A percentile compares a stretch with the other conserved stretches of the same genome.
These are phyloP conservation scores for Tangara arthus DNA, from an alignment of 2,797 vertebrate species.

Conservation along the genomic window DNA sequence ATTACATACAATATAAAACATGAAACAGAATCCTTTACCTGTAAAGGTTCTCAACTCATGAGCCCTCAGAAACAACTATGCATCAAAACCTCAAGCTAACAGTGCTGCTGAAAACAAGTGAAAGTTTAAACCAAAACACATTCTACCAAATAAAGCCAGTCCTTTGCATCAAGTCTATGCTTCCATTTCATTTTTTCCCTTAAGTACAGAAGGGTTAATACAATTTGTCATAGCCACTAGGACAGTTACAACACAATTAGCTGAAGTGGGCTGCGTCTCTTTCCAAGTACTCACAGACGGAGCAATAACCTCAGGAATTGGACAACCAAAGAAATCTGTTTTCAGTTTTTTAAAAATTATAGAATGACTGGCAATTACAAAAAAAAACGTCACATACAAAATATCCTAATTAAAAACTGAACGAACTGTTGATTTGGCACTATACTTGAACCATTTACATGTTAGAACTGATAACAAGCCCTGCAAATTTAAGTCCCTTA, in stretches of 20 bases:
- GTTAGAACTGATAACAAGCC: neutral
- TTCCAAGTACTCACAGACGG: neutral
- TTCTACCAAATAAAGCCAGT: neutral
- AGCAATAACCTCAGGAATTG: neutral
- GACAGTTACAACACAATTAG: neutral
- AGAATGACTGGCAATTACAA: neutral
- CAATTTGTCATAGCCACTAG: neutral
- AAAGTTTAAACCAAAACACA: neutral
- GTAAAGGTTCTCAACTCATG: neutral
- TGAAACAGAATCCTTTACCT: neutral
- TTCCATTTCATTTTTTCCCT: neutral
- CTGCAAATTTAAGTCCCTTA: neutral
- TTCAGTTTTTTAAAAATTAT: fast-evolving
- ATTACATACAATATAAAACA: neutral
- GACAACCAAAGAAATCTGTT: neutral
- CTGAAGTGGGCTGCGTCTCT: neutral
- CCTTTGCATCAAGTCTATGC: neutral
- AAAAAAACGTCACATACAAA: neutral
- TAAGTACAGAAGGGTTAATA: neutral
- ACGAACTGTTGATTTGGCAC: neutral
- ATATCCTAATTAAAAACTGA: neutral
- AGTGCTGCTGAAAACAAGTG: neutral
- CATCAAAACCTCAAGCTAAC: neutral
- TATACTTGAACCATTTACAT: neutral
- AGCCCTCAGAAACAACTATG: neutral